Evolutionary conservation across 2,113 vertebrate genomes (phyloP).

Genomic region (Drymodes brunneopygia): DNA sequence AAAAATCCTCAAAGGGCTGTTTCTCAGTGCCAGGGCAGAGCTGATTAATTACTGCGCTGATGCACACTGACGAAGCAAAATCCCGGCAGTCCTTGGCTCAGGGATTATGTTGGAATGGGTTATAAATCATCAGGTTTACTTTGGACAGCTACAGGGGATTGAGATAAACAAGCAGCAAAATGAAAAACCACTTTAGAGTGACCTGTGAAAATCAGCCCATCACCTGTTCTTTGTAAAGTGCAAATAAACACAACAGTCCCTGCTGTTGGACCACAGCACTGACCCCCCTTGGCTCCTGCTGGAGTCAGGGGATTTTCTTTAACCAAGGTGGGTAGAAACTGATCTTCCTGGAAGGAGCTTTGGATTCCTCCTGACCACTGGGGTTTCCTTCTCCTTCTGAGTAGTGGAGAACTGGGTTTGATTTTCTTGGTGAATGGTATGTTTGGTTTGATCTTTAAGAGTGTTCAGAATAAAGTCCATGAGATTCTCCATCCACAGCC

Average conservation of each 20-base stretch:
- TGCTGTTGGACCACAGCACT: accelerated
- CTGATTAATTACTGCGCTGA: background rate
- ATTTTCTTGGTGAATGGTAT: background rate
- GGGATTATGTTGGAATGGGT: background rate
- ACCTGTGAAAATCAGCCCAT: background rate
- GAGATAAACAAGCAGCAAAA: background rate
- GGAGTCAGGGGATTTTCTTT: background rate
- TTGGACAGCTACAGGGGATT: no score
- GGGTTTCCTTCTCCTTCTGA: background rate
- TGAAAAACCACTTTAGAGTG: background rate
- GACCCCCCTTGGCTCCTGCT: background rate
- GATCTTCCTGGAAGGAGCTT: background rate
- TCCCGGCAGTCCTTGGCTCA: accelerated
- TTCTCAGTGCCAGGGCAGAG: background rate
- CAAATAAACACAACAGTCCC: background rate
- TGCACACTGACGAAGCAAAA: background rate
- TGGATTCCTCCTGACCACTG: background rate
- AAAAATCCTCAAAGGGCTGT: no score
- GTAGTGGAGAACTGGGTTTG: background rate
- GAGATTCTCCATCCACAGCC: accelerated
- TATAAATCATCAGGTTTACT: background rate
- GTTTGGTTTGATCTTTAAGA: background rate
- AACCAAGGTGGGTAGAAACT: background rate
- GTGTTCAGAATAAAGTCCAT: background rate
- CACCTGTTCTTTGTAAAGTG: accelerated